These are phyloP conservation scores for Pristionchus pacificus DNA, from an alignment of 1,140 invertebrate genomes.

Conservation along the genomic window DNA sequence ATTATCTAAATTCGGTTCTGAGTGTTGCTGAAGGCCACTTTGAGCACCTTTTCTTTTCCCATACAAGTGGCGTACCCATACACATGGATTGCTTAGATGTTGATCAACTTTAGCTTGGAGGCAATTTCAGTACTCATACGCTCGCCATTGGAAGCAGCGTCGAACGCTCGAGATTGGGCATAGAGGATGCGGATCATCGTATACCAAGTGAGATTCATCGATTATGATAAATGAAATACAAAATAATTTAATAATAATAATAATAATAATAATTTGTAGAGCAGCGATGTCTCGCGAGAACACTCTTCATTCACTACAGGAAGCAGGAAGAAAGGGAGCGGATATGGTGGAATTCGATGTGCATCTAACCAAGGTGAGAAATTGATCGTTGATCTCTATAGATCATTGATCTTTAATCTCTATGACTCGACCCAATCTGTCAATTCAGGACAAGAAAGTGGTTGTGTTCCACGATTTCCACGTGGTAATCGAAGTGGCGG, in stretches of 20 bases:
- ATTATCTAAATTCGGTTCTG: no score
- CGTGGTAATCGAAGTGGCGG: conserved; percentile 32
- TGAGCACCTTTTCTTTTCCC: no score
- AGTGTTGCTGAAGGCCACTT: no score
- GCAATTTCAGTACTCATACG: no score
- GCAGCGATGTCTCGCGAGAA: conserved; percentile 30
- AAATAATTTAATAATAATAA: not conserved
- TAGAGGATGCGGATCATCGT: conserved; percentile 35
- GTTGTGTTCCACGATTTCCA: conserved; percentile 41
- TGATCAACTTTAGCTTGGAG: no score
- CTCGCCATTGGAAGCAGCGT: conserved; percentile 36
- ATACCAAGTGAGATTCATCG: conserved; percentile 33
- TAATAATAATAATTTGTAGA: conserved; percentile 18
- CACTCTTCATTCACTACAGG: conserved; percentile 39
- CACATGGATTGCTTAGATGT: no score
- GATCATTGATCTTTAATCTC: not conserved
- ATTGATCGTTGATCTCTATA: not conserved
- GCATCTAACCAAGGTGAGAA: conserved; percentile 32
- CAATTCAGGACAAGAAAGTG: conserved; percentile 12
- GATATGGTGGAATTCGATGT: conserved; percentile 41
- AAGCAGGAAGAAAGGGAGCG: conserved; percentile 35
- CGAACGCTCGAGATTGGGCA: conserved; percentile 34
- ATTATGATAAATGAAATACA: not conserved
- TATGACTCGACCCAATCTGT: not conserved
- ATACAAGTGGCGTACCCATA: no score